Conservation (phyloP, 2,888 invertebrate species). For the Masnerella sp. region DNA sequence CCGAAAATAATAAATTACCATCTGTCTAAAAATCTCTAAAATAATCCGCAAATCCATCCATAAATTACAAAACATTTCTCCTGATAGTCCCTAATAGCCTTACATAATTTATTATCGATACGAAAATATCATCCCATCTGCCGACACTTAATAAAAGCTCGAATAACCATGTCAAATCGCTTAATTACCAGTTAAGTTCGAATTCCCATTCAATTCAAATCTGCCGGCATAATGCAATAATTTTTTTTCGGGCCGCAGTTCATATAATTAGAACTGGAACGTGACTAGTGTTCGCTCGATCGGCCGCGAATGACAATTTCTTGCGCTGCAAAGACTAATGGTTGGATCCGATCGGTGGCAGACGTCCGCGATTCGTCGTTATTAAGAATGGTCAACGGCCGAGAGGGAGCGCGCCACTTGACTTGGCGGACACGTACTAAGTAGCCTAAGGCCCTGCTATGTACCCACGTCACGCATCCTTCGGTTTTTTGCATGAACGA, state of each 20-base stretch:
- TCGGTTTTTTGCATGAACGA: slow-evolving; percentile 62
- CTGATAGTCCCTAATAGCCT: too few relatives aligned
- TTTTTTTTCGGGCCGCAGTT: slow-evolving; percentile 27
- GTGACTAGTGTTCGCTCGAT: slow-evolving; percentile 43
- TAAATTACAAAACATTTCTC: too few relatives aligned
- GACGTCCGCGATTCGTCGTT: slow-evolving; percentile 58
- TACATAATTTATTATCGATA: too few relatives aligned
- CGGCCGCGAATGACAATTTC: slow-evolving; percentile 55
- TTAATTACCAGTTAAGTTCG: slow-evolving; percentile 32
- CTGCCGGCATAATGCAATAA: slow-evolving; percentile 36
- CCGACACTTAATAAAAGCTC: slow-evolving; percentile 30
- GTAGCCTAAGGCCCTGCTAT: slow-evolving; percentile 67
- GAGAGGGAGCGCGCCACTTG: slow-evolving; percentile 62
- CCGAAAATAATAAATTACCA: too few relatives aligned
- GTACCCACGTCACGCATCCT: slow-evolving; percentile 68
- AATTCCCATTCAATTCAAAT: slow-evolving; percentile 47
- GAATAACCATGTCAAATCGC: slow-evolving; percentile 31
- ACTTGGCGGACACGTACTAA: slow-evolving; percentile 67
- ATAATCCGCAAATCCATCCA: too few relatives aligned
- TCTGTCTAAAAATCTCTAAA: too few relatives aligned
- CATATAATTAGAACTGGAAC: slow-evolving; percentile 51
- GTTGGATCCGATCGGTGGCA: slow-evolving; percentile 47
- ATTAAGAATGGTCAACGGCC: slow-evolving; percentile 62
- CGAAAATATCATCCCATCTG: too few relatives aligned
- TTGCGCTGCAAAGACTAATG: slow-evolving; percentile 50